Base-by-base conservation (phyloP, 2,113 vertebrate species). In the Halichoerus grypus region DNA sequence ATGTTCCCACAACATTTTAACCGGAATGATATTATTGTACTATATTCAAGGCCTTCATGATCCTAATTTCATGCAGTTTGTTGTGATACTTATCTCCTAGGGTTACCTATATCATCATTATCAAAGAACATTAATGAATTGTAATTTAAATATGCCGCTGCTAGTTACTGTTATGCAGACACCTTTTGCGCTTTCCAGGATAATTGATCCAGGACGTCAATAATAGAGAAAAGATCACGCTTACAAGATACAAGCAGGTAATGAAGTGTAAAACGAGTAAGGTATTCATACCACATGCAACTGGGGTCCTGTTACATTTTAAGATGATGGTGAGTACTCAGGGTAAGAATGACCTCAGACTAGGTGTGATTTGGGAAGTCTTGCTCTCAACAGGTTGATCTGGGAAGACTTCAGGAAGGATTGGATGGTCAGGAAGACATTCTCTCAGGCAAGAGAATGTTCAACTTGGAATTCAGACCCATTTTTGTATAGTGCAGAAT, bases 111-210 rank as follows among this genome's bases (percentile, higher is more conserved):
- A 36, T 95, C 36, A 53, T 65, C 14, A 93, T 80, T 31, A 42
- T 79, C 33, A 65, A 91, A 83, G n/a, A 91, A 74, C 76, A 92
- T 39, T 82, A 80, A 59, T 55, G n/a, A 90, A 51, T 91, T 84
- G 14, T 93, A 95, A 93, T 90, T 90, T 82, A 63, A 65, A 61
- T 86, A 74, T 74, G 42, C 61, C 57, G 82, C 15, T 96, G 57
- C 57, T 69, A 59, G 55, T 16, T 87, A 90, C 67, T 85, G 19
- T 82, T 94, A 81, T 49, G 28, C 18, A 96, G 77, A 51, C 49
- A 95, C 22, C 36, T 76, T 95, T 91, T 91, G 82, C 80, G 28
- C 80, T 97, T 97, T 95, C 67, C 28, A 63, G 72, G 80, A 90
- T 55, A 94, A 85, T 71, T 86, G n/a, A 65, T 79, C 31, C 10